Evolutionary conservation across 2,113 vertebrate species (phyloP), one percentile per base, ranked within the genome.

Genomic region (Tor tambroides): DNA sequence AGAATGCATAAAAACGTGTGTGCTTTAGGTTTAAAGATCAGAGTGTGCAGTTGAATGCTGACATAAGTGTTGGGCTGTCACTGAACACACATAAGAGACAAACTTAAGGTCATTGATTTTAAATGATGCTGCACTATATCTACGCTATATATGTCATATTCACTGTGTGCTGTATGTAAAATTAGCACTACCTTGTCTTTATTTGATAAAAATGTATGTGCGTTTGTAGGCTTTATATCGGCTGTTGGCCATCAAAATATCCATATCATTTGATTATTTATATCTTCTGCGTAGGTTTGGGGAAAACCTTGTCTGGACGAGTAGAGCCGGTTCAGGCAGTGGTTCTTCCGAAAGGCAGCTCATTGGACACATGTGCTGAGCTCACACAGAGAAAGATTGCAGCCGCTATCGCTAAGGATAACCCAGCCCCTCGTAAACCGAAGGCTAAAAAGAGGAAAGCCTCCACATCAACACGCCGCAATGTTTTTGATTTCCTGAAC

Each of bases 401-500:
- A 14, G 89, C 94, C 35, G 93, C 93, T 74, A 51, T 92, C 0
- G 84, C 93, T 0, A 72, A 94, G 1, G 89, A 87, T 0, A 95
- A 91, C 4, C 46, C 92, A 0, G 90, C 75, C 0, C 92, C 90
- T 0, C 74, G 89, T 56, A 93, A 75, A 17, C 94, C 90, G 0
- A 95, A 93, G 51, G 91, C 89, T 7, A 87, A 92, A 23, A 94
- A 75, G 81, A 92, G 86, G 0, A 14, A 83, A 6, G 74, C 61
- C 0, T 65, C 89, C 0, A 71, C 81, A 75, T 46, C 89, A 1
- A 88, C 79, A 0, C 91, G 91, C 4, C 49, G 75, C 0, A 95
- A 92, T 0, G 96, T 99, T 7, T 99, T 99, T 84, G 98, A 99
- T 93, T 99, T 99, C 80, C 92, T 99, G 43, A 99, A 99, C 12